Evolutionary conservation across 92 coral and sea anemone genomes (phyloP).

Genomic region (Epizoanthus fatuus): DNA sequence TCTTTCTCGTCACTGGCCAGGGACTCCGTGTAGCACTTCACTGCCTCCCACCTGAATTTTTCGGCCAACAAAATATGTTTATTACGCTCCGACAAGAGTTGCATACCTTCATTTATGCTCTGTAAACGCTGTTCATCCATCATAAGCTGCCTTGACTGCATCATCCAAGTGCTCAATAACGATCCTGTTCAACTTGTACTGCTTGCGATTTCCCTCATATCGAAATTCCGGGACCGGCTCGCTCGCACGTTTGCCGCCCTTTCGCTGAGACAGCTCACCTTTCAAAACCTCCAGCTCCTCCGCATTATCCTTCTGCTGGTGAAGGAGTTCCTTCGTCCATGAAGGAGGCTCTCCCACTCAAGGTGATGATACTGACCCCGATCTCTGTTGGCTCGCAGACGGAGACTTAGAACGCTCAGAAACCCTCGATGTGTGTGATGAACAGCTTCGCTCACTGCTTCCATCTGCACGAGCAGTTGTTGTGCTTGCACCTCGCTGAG

Average conservation of each 20-base stretch:
- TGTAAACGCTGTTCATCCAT: background rate
- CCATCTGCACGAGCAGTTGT: background rate
- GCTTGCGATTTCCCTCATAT: constrained; percentile 35
- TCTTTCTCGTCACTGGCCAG: constrained; percentile 48
- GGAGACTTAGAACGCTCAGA: background rate
- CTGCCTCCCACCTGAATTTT: constrained; percentile 47
- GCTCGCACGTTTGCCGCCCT: background rate
- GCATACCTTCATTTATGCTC: constrained; percentile 22
- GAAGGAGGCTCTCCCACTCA: constrained; percentile 31
- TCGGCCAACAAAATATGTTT: constrained; percentile 41
- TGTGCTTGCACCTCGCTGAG: background rate
- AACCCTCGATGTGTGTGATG: constrained; percentile 1
- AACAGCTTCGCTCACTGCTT: background rate
- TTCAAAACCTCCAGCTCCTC: constrained; percentile 29
- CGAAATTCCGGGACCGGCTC: constrained; percentile 10
- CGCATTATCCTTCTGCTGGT: constrained; percentile 33
- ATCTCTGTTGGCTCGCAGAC: background rate
- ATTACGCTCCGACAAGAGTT: constrained; percentile 23
- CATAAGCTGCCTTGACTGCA: background rate
- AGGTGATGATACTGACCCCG: background rate
- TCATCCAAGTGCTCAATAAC: too few species aligned
- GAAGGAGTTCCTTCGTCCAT: constrained; percentile 32
- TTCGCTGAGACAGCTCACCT: constrained; percentile 13
- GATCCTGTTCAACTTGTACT: constrained; percentile 7
- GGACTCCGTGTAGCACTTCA: constrained; percentile 42